Conservation (phyloP, 2,888 invertebrate genomes). For the Pardosa pseudoannulata region DNA sequence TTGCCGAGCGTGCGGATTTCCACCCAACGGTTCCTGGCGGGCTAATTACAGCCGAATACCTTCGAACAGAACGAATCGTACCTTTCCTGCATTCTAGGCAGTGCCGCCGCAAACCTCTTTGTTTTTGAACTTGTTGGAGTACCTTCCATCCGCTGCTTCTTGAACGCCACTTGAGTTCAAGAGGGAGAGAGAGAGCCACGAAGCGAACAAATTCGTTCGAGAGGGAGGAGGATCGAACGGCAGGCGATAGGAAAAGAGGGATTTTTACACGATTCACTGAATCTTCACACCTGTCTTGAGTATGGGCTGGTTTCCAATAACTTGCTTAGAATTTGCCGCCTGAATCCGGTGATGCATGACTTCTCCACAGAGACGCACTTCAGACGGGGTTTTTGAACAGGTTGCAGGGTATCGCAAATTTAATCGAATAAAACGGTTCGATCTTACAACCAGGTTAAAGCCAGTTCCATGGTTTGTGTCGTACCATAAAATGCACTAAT, state of each 20-base stretch:
- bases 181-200: background rate
- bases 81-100: no score
- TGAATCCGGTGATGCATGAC: background rate
- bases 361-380: background rate
- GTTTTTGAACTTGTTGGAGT: background rate
- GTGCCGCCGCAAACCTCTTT: background rate
- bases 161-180: background rate
- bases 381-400: no score
- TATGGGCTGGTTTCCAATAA: background rate
- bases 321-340: background rate
- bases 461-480: no score
- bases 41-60: no score
- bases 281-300: background rate
- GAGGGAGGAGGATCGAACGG: background rate
- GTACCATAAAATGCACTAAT: no score
- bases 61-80: no score
- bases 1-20: no score
- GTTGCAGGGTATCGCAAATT: no score
- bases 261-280: background rate
- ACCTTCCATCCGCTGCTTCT: background rate
- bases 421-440: no score
- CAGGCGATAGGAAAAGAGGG: background rate
- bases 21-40: no score
- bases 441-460: no score
- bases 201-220: slow-evolving; percentile 4